Percentiles rank a stretch among this genome's conserved stretches.
Evolutionary conservation across 1,140 invertebrate genomes (phyloP).

Genomic region (Galendromus occidentalis): DNA sequence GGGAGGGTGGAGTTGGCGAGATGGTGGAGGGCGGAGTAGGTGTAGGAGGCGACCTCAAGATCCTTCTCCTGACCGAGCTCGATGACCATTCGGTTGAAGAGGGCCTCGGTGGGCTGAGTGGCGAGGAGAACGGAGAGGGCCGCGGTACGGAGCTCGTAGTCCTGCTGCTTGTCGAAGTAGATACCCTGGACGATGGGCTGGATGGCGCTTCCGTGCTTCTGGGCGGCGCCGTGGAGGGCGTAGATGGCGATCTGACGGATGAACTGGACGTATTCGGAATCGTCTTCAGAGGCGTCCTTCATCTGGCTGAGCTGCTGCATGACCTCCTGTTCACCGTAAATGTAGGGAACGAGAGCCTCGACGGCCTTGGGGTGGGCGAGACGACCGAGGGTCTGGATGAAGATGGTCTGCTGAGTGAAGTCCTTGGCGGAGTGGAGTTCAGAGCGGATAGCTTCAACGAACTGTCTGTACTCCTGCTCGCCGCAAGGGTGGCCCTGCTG

Average conservation of each 20-base stretch:
- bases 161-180: slow-evolving; percentile 16
- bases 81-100: slow-evolving; percentile 19
- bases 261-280: background rate
- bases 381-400: slow-evolving; percentile 3
- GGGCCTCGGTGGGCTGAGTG: slow-evolving; percentile 16
- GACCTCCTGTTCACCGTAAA: background rate
- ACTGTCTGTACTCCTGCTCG: slow-evolving; percentile 2
- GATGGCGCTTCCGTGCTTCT: background rate
- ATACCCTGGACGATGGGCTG: slow-evolving; percentile 10
- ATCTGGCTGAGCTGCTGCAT: background rate
- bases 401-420: background rate
- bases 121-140: slow-evolving; percentile 18
- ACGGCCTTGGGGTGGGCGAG: background rate
- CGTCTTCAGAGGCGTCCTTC: background rate
- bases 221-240: background rate
- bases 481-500: background rate
- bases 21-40: slow-evolving; percentile 19
- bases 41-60: slow-evolving; percentile 23
- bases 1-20: slow-evolving; percentile 19
- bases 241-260: slow-evolving; percentile 5
- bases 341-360: background rate
- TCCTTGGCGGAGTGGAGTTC: background rate
- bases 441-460: background rate
- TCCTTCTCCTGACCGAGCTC: slow-evolving; percentile 19
- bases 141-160: slow-evolving; percentile 19